Conservation (phyloP, 2,113 vertebrate species). For the Podilymbus podiceps region DNA sequence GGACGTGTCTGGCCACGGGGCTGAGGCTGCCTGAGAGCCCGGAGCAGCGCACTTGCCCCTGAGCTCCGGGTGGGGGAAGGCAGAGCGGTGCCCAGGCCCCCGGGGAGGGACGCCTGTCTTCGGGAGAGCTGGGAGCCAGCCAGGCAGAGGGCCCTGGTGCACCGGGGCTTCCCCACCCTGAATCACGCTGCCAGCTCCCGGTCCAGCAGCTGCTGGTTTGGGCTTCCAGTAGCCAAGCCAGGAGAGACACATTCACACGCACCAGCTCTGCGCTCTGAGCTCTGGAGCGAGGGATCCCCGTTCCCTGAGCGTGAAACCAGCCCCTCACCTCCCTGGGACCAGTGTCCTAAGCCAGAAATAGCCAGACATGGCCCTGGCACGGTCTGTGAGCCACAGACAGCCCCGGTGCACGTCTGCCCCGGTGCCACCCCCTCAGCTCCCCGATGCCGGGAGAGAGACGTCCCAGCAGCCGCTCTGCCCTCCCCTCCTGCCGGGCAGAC, state of each 20-base stretch:
- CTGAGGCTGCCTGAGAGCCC: neutral
- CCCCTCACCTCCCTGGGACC: neutral
- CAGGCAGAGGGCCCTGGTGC: neutral
- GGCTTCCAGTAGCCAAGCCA: neutral
- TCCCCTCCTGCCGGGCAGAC: accelerated
- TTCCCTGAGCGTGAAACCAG: neutral
- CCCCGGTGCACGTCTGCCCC: accelerated
- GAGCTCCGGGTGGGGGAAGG: neutral
- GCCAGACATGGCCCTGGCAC: neutral
- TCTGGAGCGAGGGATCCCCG: accelerated
- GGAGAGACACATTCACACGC: neutral
- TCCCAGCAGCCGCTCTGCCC: neutral
- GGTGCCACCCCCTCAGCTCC: neutral
- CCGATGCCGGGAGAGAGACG: accelerated
- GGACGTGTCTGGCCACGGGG: neutral
- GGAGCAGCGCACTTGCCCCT: neutral
- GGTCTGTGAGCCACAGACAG: neutral
- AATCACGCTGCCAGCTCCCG: accelerated
- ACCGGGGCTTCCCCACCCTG: accelerated
- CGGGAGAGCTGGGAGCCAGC: neutral
- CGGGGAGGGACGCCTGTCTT: accelerated
- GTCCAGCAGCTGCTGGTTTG: too few relatives aligned
- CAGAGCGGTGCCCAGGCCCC: neutral
- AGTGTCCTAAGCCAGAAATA: neutral
- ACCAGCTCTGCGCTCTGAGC: accelerated